These are phyloP conservation scores for Anguilla obscura DNA, from an alignment of 2,797 vertebrate genomes.

Conservation along the genomic window DNA sequence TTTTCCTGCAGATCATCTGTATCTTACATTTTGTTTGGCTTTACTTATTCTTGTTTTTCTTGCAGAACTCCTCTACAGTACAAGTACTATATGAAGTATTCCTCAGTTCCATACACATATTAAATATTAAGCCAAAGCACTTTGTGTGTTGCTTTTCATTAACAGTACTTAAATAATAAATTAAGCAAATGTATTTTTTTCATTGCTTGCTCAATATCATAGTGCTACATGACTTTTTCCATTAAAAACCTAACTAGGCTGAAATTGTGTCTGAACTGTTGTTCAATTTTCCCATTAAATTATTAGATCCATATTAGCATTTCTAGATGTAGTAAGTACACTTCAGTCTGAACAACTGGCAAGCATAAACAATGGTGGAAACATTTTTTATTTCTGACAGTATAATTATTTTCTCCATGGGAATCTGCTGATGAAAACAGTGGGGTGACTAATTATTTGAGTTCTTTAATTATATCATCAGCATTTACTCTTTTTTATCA, in stretches of 20 bases:
- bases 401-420: neutral
- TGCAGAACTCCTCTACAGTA: neutral
- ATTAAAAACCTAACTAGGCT: neutral
- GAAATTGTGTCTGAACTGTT: neutral
- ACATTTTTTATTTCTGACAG: neutral
- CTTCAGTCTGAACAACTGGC: neutral
- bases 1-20: neutral
- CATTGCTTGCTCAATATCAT: neutral
- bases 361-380: slow-evolving; percentile 6
- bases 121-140: neutral
- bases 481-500: neutral
- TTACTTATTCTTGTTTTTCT: neutral
- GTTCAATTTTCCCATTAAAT: neutral
- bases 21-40: neutral
- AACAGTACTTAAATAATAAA: neutral
- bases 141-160: neutral
- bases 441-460: neutral
- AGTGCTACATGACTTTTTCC: neutral
- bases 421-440: neutral
- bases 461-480: slow-evolving; percentile 21
- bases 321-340: neutral
- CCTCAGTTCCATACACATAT: neutral
- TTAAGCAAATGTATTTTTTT: neutral
- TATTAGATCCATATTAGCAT: neutral
- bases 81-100: neutral